These are phyloP conservation scores for Meloidogyne floridensis DNA, from an alignment of 1,140 invertebrate species.

Conservation along the genomic window DNA sequence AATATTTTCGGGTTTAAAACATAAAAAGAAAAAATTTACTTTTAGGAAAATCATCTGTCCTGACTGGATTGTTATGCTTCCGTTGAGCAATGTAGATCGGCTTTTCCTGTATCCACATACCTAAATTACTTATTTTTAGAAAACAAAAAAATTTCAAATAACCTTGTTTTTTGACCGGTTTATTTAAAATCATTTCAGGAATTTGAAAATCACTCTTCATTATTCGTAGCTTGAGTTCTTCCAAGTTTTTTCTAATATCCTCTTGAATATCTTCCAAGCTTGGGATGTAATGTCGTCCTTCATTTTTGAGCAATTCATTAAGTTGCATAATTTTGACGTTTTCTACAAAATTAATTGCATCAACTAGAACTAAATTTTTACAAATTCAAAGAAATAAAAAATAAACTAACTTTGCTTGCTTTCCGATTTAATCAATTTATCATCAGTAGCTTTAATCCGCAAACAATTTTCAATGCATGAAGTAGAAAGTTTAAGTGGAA, in stretches of 20 bases:
- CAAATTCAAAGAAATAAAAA: not conserved
- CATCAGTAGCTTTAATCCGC: not conserved
- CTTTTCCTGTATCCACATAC: not conserved
- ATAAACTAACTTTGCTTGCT: not conserved
- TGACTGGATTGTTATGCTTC: not conserved
- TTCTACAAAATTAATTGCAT: not conserved
- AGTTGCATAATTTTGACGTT: not conserved
- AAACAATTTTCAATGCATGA: not conserved
- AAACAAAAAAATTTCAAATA: not conserved
- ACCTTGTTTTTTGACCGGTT: not conserved
- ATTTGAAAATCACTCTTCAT: not conserved
- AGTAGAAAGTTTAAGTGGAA: not conserved
- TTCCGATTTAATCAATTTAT: not conserved
- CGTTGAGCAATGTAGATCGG: constrained; percentile 7
- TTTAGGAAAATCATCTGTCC: constrained; percentile 14
- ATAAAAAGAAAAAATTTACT: constrained; percentile 10
- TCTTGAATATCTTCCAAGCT: not conserved
- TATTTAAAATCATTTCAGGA: not conserved
- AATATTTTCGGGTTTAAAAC: too few relatives aligned
- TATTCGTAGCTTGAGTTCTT: not conserved
- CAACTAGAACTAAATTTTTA: not conserved
- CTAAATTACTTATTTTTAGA: not conserved
- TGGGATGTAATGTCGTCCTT: not conserved
- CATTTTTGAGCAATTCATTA: not conserved
- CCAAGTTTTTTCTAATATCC: not conserved